phyloP scores from a whole-genome alignment of 2,888 invertebrate genomes.

The Eudemis profundana region DNA sequence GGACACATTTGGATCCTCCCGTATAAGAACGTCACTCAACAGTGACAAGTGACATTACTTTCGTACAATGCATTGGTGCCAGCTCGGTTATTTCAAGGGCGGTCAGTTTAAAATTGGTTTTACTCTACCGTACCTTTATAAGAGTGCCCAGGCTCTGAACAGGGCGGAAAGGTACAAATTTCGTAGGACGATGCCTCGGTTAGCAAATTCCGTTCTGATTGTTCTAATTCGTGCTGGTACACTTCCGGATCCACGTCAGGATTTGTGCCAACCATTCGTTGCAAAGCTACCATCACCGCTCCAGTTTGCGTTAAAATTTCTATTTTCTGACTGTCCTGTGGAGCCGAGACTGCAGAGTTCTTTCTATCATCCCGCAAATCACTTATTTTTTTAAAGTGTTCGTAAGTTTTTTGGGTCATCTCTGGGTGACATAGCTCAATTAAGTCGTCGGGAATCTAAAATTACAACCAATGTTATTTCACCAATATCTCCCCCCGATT shows the following conservation, averaged over 20 bases:
- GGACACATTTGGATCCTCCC: too few species aligned
- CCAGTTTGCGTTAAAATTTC: constrained; percentile 5
- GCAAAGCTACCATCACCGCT: constrained; percentile 21
- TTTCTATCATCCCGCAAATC: constrained; percentile 3
- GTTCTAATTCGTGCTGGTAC: constrained; percentile 38
- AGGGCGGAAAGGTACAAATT: constrained; percentile 12
- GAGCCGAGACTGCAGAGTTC: constrained; percentile 54
- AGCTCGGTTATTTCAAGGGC: too few species aligned
- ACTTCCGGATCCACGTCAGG: constrained; percentile 17
- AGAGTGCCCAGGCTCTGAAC: not conserved
- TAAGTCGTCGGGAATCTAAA: constrained; percentile 70
- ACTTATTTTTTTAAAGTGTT: constrained; percentile 10
- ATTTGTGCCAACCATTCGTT: constrained; percentile 27
- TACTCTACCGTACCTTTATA: too few species aligned
- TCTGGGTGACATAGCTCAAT: constrained; percentile 63
- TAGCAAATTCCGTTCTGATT: constrained; percentile 55
- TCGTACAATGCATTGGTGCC: too few species aligned
- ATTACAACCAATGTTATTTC: not conserved
- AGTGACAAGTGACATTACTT: too few species aligned
- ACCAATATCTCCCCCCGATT: too few species aligned
- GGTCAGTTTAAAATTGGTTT: too few species aligned
- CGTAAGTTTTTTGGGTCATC: constrained; percentile 41
- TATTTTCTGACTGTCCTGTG: constrained; percentile 50
- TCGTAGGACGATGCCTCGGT: constrained; percentile 56
- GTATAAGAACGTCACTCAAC: too few species aligned